These are phyloP conservation scores for Menidia menidia DNA, from an alignment of 2,797 vertebrate genomes.

Conservation along the genomic window DNA sequence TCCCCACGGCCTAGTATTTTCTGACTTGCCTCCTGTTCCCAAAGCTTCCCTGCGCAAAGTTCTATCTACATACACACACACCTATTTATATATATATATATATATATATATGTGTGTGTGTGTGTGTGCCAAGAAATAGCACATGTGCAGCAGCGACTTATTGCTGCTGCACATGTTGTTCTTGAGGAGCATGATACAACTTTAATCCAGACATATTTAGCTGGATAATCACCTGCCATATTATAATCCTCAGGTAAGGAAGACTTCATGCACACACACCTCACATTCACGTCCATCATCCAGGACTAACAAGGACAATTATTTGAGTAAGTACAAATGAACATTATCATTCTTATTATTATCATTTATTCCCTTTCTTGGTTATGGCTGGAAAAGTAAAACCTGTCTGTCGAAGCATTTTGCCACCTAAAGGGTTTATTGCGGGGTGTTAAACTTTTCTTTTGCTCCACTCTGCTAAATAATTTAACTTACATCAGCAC, in stretches of 20 bases:
- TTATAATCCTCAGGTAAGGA: conserved; percentile 69
- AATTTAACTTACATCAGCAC: conserved; percentile 26
- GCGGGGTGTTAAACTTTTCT: conserved; percentile 14
- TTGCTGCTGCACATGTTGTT: conserved; percentile 48
- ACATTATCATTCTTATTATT: neutral
- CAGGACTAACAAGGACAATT: conserved; percentile 36
- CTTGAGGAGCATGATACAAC: conserved; percentile 54
- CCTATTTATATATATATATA: too few species aligned
- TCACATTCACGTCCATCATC: conserved; percentile 39
- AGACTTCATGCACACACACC: conserved; percentile 41
- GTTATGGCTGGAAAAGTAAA: conserved; percentile 39
- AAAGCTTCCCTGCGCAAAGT: too few species aligned
- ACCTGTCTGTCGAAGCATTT: conserved; percentile 16
- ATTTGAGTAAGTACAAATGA: conserved; percentile 32
- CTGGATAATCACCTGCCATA: conserved; percentile 78
- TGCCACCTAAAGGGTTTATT: conserved; percentile 27
- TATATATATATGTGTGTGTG: too few species aligned
- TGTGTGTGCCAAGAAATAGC: neutral
- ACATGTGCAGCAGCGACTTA: conserved; percentile 17
- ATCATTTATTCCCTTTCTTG: neutral
- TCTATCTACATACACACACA: too few species aligned
- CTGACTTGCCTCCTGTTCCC: too few species aligned
- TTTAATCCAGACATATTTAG: conserved; percentile 82
- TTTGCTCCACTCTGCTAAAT: conserved; percentile 31
- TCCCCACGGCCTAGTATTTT: too few species aligned